Conservation (phyloP, 2,888 invertebrate species). For the Proisotoma minuta region DNA sequence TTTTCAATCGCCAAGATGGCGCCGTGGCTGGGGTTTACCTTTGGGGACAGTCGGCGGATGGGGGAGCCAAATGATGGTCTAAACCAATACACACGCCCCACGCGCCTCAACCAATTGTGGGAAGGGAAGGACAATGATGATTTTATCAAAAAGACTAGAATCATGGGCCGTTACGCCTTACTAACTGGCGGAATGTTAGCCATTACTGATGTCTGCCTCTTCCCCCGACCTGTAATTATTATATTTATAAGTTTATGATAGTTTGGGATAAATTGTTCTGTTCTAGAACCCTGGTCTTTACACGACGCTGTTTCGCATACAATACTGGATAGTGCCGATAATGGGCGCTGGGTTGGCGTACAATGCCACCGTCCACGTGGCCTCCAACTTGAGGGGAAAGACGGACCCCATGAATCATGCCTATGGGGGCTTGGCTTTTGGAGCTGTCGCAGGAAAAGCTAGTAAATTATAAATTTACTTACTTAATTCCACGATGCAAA, state of each 20-base stretch:
- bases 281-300: conserved; percentile 11
- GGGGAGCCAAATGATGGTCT: no score
- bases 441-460: conserved; percentile 29
- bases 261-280: neutral
- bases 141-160: conserved; percentile 24
- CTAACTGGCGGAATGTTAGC: neutral
- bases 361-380: conserved; percentile 9
- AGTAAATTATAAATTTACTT: conserved; percentile 27
- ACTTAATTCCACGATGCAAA: neutral
- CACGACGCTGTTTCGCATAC: conserved; percentile 18
- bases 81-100: no score
- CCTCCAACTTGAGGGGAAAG: conserved; percentile 28
- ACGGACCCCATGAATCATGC: conserved; percentile 32
- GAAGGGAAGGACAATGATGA: conserved; percentile 37
- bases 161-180: conserved; percentile 28
- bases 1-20: no score
- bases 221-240: conserved; percentile 22
- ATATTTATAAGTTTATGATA: neutral
- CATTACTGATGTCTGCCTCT: conserved; percentile 16
- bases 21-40: no score
- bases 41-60: no score
- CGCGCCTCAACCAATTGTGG: no score
- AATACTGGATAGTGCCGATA: conserved; percentile 25
- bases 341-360: conserved; percentile 41
- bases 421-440: conserved; percentile 29